These are phyloP conservation scores for Onthophagus taurus DNA, from an alignment of 1,140 invertebrate species.

Conservation along the genomic window DNA sequence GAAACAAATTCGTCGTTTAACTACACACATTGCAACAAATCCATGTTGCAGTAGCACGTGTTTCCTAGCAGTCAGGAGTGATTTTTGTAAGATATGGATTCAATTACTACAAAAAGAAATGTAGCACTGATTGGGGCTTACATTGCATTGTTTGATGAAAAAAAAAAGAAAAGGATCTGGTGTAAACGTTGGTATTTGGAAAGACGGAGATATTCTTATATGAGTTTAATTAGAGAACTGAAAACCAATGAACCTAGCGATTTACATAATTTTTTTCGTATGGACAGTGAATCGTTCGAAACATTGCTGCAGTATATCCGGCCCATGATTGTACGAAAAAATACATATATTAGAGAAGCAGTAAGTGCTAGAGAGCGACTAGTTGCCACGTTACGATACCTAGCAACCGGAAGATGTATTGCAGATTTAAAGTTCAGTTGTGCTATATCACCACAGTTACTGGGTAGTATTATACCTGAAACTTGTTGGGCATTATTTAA, in stretches of 20 bases:
- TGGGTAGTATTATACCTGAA: constrained; percentile 33
- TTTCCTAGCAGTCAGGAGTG: too few species aligned
- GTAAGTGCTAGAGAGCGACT: constrained; percentile 34
- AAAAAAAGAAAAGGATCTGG: neutral
- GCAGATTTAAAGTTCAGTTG: constrained; percentile 36
- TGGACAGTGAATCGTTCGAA: neutral
- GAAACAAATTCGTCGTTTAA: too few species aligned
- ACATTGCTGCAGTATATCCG: neutral
- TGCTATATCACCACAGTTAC: constrained; percentile 35
- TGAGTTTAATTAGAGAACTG: too few species aligned
- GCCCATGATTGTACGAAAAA: constrained; percentile 14
- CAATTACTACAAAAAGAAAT: too few species aligned
- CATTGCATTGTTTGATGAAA: neutral
- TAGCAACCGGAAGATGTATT: constrained; percentile 11
- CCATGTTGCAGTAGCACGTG: too few species aligned
- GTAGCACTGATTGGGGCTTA: too few species aligned
- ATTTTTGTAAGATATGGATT: too few species aligned
- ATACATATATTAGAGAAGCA: constrained; percentile 33
- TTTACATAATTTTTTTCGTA: neutral
- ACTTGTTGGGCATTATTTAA: constrained; percentile 27
- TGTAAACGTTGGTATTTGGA: neutral
- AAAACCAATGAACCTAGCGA: neutral
- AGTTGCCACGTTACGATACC: constrained; percentile 26
- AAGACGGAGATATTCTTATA: too few species aligned
- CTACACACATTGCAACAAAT: too few species aligned